Evolutionary conservation across 1,140 invertebrate genomes (phyloP), one percentile per base, ranked within the genome.

Genomic region (Pogonognathellus flavescens): DNA sequence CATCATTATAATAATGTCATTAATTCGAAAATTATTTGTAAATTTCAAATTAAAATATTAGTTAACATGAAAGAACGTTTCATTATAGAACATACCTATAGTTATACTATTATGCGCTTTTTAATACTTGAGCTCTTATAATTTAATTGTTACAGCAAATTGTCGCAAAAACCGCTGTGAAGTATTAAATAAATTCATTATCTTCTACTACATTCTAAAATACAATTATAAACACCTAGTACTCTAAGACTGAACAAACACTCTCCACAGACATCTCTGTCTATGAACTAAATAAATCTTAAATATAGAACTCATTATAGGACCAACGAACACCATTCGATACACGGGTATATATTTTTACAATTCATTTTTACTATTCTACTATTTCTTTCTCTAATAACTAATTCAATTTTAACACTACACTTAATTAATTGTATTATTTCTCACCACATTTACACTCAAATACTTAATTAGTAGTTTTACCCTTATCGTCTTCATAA

Each of bases 41-140:
- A 20, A 18, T 62, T 20, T 20, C n/a, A 62, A 62, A 62, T 62
- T 76, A 8, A 50, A 14, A n/a, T 49, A 76, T 76, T 76, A 76
- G 70, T 18, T 31, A 49, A 76, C 31, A 49, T 49, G 7, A 41
- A 76, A 18, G 6, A 11, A 76, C n/a, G 14, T 50, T 41, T 31
- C 0, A 31, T 76, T 14, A 49, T n/a, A 4, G 41, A 31, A 66
- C 10, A 76, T 16, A 49, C 1, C 49, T 76, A 76, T 50, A 10
- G 49, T n/a, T 76, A 76, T 76, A 76, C 41, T 76, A 49, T 25
- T 76, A 76, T 76, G 70, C 70, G n/a, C 70, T 49, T 76, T 41
- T 50, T 16, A 70, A 25, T 66, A 66, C 22, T 31, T 14, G 22
- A 25, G 53, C 62, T 66, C 22, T 9, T 41, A 41, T 41, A 41